These are phyloP conservation scores for Drosophila aldrichi DNA, from an alignment of 2,888 invertebrate species.

Conservation along the genomic window DNA sequence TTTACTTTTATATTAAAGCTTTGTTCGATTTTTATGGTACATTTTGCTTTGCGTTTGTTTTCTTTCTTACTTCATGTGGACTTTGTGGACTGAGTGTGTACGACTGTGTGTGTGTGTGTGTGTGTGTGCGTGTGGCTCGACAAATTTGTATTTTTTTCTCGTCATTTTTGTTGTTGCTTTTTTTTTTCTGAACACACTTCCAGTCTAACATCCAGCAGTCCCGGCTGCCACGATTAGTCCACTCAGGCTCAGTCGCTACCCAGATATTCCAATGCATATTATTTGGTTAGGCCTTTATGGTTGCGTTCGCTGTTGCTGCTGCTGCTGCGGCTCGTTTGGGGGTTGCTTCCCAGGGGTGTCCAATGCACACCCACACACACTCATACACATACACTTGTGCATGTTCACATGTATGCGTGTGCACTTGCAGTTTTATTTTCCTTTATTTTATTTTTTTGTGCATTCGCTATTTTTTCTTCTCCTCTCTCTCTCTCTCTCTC, in stretches of 20 bases:
- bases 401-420: slow-evolving; percentile 1
- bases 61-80: neutral
- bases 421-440: slow-evolving; percentile 12
- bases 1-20: slow-evolving; percentile 60
- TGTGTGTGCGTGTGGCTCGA: neutral
- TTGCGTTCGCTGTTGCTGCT: slow-evolving; percentile 1
- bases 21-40: slow-evolving; percentile 28
- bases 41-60: neutral
- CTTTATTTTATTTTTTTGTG: neutral
- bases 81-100: too few relatives aligned
- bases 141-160: neutral
- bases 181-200: slow-evolving; percentile 20
- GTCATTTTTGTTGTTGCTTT: too few relatives aligned
- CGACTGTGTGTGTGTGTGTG: too few relatives aligned
- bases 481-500: too few relatives aligned
- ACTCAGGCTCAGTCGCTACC: slow-evolving; percentile 9
- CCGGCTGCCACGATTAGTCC: slow-evolving; percentile 7
- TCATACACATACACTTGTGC: neutral
- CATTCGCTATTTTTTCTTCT: neutral
- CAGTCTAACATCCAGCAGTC: slow-evolving; percentile 19
- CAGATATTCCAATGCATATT: slow-evolving; percentile 55
- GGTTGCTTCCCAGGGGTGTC: slow-evolving; percentile 38
- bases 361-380: slow-evolving; percentile 1
- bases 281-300: slow-evolving; percentile 39
- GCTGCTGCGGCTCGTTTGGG: slow-evolving; percentile 21